Evolutionary conservation across 2,113 vertebrate species (phyloP), one percentile per base, ranked within the genome.

Genomic region (Lipotes vexillifer): DNA sequence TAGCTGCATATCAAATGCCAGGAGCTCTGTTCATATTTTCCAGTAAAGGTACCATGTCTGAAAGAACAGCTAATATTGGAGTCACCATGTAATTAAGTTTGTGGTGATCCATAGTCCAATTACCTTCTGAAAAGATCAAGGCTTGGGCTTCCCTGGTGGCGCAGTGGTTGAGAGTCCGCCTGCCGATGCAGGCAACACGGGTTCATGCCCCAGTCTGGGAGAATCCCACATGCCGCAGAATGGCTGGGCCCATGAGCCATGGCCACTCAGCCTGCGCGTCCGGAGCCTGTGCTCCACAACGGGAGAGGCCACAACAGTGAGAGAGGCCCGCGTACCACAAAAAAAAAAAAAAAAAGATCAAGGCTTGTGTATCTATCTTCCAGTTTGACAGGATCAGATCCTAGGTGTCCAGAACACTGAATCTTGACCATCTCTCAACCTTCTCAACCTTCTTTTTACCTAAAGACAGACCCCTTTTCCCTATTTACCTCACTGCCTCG

Each of bases 141-240:
- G 15, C 25, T 91, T 18, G 9, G 44, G 44, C 44, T 46, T 2
- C 44, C 44, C 44, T 46, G 44, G 44, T 46, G 44, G 44, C 44
- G 44, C 44, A 46, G 44, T 46, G 44, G 44, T 46, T 46, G 44
- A 46, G 44, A 10, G 44, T 44, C 44, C 44, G 0, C 44, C 44
- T 44, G 44, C 44, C 8, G 0, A 44, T 44, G 7, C 7, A 44
- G 44, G 44, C 6, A 8, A 1, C 0, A 1, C 44, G 7, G 44
- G 44, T 44, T 44, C 7, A 0, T 44, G 44, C 44, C 8, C 44
- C 1, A 0, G 44, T 8, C 44, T 1, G 6, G 44, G 44, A 44
- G 8, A 0, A 44, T 44, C 6, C 44, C 44, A 44, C 0, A 44
- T 44, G 44, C 44, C 44, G 1, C 1, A 0, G 44, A 44, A 8